Base-by-base conservation (phyloP, 2,113 vertebrate species). In the Mystacornis crossleyi region DNA sequence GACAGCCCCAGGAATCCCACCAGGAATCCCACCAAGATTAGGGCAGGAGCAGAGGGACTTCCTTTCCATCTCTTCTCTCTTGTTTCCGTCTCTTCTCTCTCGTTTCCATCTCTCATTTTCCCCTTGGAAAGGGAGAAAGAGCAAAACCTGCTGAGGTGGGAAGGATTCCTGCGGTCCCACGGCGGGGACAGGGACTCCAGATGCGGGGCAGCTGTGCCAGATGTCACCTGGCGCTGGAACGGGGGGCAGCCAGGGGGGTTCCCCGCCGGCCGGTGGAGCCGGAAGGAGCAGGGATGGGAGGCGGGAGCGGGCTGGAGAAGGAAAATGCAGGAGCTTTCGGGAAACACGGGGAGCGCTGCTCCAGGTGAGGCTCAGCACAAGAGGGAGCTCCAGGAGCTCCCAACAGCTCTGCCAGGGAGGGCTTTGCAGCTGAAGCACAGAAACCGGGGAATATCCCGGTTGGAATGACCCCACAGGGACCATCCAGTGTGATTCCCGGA, bases 311-410 rank as follows among this genome's bases (percentile, higher is more conserved):
- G 34, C 48, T 28, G 79, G n/a, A n/a, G 62, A 17, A 64, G 38
- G 36, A 36, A 25, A 67, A 19, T 18, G 3, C 31, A 0, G 40
- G 24, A 71, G 17, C 10, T 18, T 75, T 48, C 15, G 4, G 85
- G 53, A 19, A 62, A 24, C 1, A 2, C 4, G 10, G 28, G 5
- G 70, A 12, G 14, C 2, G 74, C 72, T 53, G 91, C 57, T 92
- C 21, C n/a, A 50, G 89, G 19, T 43, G 61, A 90, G 67, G 67
- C 40, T 95, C 20, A 26, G 62, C 91, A 86, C 90, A 86, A 83
- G 60, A 81, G 89, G 92, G 87, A 86, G 81, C 67, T 87, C 75
- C 86, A 73, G 86, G 79, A n/a, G 79, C 54, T 90, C 26, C 79
- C 57, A 82, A 67, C 19, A 62, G 60, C 88, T 23, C 43, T 19